Conservation (phyloP, 1,140 invertebrate genomes). For the Chlorops oryzae region DNA sequence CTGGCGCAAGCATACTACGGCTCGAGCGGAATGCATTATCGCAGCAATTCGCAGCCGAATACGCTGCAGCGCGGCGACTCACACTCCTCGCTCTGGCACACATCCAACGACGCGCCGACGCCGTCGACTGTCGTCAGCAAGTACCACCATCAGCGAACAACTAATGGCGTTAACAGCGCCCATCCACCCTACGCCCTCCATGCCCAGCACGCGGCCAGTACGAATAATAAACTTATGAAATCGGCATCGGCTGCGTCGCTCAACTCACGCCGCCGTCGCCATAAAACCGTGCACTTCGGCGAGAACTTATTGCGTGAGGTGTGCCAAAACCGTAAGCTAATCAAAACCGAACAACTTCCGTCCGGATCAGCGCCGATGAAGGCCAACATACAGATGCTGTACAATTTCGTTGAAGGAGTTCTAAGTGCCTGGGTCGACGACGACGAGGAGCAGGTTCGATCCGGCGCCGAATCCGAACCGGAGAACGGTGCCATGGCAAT, state of each 20-base stretch:
- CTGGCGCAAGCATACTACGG: slow-evolving; percentile 16
- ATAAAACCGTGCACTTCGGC: slow-evolving; percentile 70
- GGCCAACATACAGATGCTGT: slow-evolving; percentile 70
- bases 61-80: slow-evolving; percentile 43
- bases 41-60: slow-evolving; percentile 45
- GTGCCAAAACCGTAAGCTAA: slow-evolving; percentile 54
- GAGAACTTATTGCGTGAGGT: slow-evolving; percentile 64
- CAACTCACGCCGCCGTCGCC: slow-evolving; percentile 56
- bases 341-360: slow-evolving; percentile 41
- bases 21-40: slow-evolving; percentile 28
- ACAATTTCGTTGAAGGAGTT: slow-evolving; percentile 67
- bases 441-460: slow-evolving; percentile 56
- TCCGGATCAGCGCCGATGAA: slow-evolving; percentile 50
- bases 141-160: neutral
- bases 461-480: slow-evolving; percentile 59
- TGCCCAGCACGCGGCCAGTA: slow-evolving; percentile 11
- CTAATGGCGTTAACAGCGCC: slow-evolving; percentile 30
- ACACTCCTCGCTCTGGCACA: slow-evolving; percentile 22
- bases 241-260: slow-evolving; percentile 50
- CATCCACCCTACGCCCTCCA: slow-evolving; percentile 12
- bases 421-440: slow-evolving; percentile 63
- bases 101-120: neutral
- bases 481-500: slow-evolving; percentile 58
- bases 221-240: slow-evolving; percentile 40
- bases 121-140: slow-evolving; percentile 3